Evolutionary conservation across 2,888 invertebrate genomes (phyloP).

Genomic region (Ichneumoninae sp.): DNA sequence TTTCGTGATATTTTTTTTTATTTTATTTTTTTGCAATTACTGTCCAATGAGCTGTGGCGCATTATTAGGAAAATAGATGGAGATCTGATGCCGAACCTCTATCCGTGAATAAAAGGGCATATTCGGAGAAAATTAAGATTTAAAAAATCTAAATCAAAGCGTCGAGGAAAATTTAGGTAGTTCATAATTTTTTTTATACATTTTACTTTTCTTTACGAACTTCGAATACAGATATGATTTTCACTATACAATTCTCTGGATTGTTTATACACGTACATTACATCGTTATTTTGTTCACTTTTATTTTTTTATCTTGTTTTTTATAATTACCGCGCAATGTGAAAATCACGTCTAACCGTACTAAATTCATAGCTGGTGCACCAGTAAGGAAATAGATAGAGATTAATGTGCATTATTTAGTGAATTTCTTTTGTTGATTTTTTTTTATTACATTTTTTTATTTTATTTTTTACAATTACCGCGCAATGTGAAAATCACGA

Average conservation of each 20-base stretch:
- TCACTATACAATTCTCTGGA: neutral
- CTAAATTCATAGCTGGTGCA: constrained; percentile 28
- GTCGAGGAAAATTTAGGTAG: no score
- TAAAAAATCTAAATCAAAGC: no score
- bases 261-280: neutral
- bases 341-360: constrained; percentile 8
- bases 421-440: no score
- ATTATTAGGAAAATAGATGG: neutral
- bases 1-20: neutral
- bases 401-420: neutral
- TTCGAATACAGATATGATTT: neutral
- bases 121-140: no score
- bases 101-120: no score
- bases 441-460: neutral
- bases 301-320: neutral
- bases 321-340: neutral
- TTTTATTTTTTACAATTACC: neutral
- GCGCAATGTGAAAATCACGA: constrained; percentile 1
- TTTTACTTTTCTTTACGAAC: no score
- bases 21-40: neutral
- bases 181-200: no score
- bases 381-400: neutral
- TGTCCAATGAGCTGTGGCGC: neutral
- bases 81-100: neutral
- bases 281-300: constrained; percentile 19